phyloP scores from a whole-genome alignment of 2,113 vertebrate species.

The Xenotilapia flavipinnis region DNA sequence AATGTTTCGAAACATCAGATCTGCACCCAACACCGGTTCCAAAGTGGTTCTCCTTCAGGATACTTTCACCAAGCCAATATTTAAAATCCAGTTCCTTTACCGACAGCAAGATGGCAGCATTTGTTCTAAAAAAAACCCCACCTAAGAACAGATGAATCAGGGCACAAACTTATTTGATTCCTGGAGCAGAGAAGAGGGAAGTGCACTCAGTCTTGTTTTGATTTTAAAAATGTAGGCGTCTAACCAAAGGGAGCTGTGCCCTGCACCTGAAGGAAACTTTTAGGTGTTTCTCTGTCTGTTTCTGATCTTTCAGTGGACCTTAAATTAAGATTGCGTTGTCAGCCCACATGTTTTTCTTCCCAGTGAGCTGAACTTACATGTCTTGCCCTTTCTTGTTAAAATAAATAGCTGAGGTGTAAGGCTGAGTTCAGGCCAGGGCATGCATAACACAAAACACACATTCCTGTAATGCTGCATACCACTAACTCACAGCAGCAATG shows the following conservation, averaged over 20 bases:
- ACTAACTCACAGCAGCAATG: constrained; percentile 8
- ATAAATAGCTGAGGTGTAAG: background rate
- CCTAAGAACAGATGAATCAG: background rate
- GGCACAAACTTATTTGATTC: background rate
- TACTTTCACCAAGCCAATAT: background rate
- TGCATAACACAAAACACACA: constrained; percentile 41
- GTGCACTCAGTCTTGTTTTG: background rate
- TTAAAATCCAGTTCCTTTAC: background rate
- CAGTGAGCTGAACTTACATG: background rate
- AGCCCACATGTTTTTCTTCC: background rate
- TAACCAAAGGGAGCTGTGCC: background rate
- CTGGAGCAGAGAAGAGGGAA: background rate
- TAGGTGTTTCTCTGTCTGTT: background rate
- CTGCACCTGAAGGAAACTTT: background rate
- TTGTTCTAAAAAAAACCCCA: background rate
- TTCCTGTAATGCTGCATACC: constrained; percentile 51
- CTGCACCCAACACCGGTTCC: background rate
- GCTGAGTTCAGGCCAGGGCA: constrained; percentile 25
- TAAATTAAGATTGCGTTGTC: background rate
- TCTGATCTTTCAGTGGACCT: background rate
- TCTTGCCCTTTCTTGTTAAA: background rate
- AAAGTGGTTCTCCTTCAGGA: background rate
- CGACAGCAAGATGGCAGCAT: constrained; percentile 56
- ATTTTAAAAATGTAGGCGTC: background rate
- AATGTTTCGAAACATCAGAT: background rate